Evolutionary conservation across 1,140 invertebrate genomes (phyloP), one percentile per base, ranked within the genome.

Genomic region (Zaprionus lachaisei): DNA sequence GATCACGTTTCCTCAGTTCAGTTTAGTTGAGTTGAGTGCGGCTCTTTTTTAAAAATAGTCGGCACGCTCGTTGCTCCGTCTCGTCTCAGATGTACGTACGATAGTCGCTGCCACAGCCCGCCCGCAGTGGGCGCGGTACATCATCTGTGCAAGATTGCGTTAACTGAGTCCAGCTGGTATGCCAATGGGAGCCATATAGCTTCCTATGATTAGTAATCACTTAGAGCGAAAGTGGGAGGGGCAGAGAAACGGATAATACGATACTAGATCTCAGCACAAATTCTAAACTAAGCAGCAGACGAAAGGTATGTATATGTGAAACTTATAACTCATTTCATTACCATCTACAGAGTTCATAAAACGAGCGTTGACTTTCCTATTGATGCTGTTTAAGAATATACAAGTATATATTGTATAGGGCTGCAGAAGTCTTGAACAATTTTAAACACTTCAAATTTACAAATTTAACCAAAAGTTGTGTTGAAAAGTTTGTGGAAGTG

Each of bases 11-110:
- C 72, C 60, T 60, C 56, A 67, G 22, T 41, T 17, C 64, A 38
- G 38, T 41, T 56, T 58, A 34, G 56, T 44, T 44, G 15, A 44
- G 41, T 17, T 44, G 41, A n/a, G 41, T 9, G 41, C 41, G 41
- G 41, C 41, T n/a, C 17, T 47, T 47, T 47, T 82, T 89, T 89
- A 76, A 81, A 87, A 84, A 89, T 89, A 87, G 63, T 66, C 63
- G 63, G 63, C 63, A 66, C 63, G 63, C 63, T 66, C 60, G 41
- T 41, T 34, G 26, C 26, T 34, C 56, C 28, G 12, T 15, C 37
- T 17, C 6, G 2, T 17, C 41, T 44, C 41, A 44, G 41, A 44
- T 34, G 31, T 11, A 34, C 31, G 31, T 34, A 34, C 31, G 31
- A 34, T 34, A 34, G 31, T 34, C 31, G 31, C 31, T 0, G 31